Evolutionary conservation across 1,140 invertebrate species (phyloP).

Genomic region (Drosophila nannoptera): DNA sequence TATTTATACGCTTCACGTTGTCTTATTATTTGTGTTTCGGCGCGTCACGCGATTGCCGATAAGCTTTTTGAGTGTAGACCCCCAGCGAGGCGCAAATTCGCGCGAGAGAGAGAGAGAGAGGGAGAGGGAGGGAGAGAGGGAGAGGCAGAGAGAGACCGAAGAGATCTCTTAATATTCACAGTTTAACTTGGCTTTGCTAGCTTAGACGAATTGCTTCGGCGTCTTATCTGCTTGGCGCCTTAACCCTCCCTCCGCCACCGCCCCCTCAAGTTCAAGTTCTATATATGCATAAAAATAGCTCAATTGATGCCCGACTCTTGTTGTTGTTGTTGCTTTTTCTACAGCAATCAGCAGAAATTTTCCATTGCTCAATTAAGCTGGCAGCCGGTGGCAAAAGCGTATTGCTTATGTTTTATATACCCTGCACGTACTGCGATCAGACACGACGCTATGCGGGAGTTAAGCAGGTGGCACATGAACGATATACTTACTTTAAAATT

Average conservation of each 20-base stretch:
- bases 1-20: constrained; percentile 35
- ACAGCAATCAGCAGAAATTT: constrained; percentile 60
- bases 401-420: constrained; percentile 13
- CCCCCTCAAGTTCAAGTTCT: no score
- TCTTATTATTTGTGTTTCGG: background rate
- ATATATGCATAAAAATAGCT: constrained; percentile 38
- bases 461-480: no score
- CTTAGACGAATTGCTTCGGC: constrained; percentile 22
- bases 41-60: constrained; percentile 23
- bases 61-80: constrained; percentile 36
- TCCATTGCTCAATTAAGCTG: constrained; percentile 59
- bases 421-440: background rate
- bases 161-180: background rate
- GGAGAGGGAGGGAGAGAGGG: background rate
- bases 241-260: no score
- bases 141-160: background rate
- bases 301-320: constrained; percentile 28
- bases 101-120: constrained; percentile 1
- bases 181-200: constrained; percentile 14
- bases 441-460: no score
- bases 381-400: constrained; percentile 28
- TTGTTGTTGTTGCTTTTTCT: constrained; percentile 9
- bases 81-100: constrained; percentile 17
- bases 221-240: constrained; percentile 41
- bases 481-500: no score